Conservation (phyloP, 2,888 invertebrate species). For the Miltochrista miniata region DNA sequence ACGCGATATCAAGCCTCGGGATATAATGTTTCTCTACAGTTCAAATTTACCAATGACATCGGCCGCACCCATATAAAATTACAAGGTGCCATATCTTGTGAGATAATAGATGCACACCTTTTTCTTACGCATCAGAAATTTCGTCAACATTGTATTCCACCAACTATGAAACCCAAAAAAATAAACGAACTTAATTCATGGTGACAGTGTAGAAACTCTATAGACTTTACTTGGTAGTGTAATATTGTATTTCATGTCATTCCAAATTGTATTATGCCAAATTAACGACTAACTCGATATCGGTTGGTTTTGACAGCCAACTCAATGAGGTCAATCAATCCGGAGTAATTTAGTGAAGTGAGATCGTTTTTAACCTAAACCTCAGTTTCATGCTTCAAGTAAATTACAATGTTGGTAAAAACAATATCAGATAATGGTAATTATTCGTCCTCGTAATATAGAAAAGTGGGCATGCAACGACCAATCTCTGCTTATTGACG, state of each 20-base stretch:
- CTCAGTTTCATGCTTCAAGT: constrained; percentile 64
- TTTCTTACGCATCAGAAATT: constrained; percentile 62
- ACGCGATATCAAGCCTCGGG: constrained; percentile 46
- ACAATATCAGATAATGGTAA: constrained; percentile 72
- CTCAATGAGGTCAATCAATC: constrained; percentile 17
- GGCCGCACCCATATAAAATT: constrained; percentile 68
- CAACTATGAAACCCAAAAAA: constrained; percentile 62
- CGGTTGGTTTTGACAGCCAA: neutral
- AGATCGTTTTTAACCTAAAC: constrained; percentile 47
- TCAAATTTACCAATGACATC: constrained; percentile 75
- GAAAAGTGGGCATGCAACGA: constrained; percentile 71
- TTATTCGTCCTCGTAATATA: constrained; percentile 71
- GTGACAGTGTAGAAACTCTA: constrained; percentile 66
- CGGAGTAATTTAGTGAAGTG: constrained; percentile 30
- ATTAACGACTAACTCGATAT: constrained; percentile 1
- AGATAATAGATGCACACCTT: constrained; percentile 69
- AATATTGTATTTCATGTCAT: constrained; percentile 49
- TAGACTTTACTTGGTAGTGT: constrained; percentile 34
- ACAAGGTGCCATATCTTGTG: constrained; percentile 69
- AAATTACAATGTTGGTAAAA: constrained; percentile 69
- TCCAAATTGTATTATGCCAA: constrained; percentile 34
- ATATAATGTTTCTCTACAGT: constrained; percentile 69
- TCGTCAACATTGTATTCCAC: constrained; percentile 60
- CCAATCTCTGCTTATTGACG: constrained; percentile 69
- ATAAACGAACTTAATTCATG: constrained; percentile 56